Conservation (phyloP, 2,113 vertebrate species). For the Channa argus region DNA sequence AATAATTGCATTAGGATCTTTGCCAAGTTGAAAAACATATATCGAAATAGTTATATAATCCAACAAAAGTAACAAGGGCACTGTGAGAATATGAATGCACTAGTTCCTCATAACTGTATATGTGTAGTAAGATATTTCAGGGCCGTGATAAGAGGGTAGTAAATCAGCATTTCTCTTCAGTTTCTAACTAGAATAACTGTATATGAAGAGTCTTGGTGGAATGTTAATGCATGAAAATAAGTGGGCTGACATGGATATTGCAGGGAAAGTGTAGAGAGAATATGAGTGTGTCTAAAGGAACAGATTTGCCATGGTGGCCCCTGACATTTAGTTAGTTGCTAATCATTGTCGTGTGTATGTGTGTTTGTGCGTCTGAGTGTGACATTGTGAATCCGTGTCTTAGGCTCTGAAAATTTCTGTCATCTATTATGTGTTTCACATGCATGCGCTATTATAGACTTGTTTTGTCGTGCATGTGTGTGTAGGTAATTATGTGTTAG, state of each 20-base stretch:
- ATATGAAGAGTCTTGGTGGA: slow-evolving; percentile 25
- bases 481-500: slow-evolving; percentile 34
- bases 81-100: not conserved
- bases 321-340: slow-evolving; percentile 73
- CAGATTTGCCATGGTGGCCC: slow-evolving; percentile 70
- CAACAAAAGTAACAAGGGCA: not conserved
- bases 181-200: slow-evolving; percentile 11
- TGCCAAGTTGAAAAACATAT: not conserved
- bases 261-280: slow-evolving; percentile 40
- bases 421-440: slow-evolving; percentile 17
- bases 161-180: not conserved
- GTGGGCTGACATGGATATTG: slow-evolving; percentile 36
- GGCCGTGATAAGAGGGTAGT: slow-evolving; percentile 3
- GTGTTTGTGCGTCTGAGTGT: slow-evolving; percentile 19
- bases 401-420: slow-evolving; percentile 7
- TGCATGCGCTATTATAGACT: slow-evolving; percentile 2
- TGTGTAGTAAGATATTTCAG: slow-evolving; percentile 22
- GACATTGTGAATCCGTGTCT: slow-evolving; percentile 19
- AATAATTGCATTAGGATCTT: no score
- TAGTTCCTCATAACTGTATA: not conserved
- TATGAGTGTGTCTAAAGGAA: slow-evolving; percentile 63
- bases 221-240: slow-evolving; percentile 53
- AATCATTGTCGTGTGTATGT: slow-evolving; percentile 59
- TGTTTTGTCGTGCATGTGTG: slow-evolving; percentile 1
- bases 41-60: not conserved